Percentiles rank a stretch among this genome's conserved stretches.
These are phyloP conservation scores for Bombyx mori DNA, from an alignment of 1,140 invertebrate species.

Conservation along the genomic window DNA sequence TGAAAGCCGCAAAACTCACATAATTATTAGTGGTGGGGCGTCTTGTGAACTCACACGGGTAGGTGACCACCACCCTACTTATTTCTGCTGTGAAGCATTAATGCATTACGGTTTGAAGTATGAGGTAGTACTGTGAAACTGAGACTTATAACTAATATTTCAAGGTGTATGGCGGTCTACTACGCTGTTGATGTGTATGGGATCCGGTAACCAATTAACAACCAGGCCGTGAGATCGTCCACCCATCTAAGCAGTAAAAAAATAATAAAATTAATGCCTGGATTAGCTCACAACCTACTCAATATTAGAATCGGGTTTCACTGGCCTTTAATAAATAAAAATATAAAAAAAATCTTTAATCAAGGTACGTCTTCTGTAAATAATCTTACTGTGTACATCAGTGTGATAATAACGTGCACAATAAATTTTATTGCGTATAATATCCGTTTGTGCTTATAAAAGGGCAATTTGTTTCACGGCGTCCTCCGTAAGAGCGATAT, in stretches of 20 bases:
- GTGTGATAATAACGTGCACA: constrained; percentile 9
- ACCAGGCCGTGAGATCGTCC: too few species aligned
- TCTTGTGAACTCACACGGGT: too few species aligned
- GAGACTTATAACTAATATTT: too few species aligned
- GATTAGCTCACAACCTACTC: not conserved
- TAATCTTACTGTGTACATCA: constrained; percentile 3
- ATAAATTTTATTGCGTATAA: constrained; percentile 20
- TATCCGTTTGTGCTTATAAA: constrained; percentile 17
- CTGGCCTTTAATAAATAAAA: not conserved
- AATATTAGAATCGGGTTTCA: not conserved
- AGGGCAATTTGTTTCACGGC: constrained; percentile 13
- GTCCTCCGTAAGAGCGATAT: constrained; percentile 8
- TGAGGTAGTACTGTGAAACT: too few species aligned
- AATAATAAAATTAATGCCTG: not conserved
- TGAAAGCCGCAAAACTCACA: too few species aligned
- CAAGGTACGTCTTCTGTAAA: constrained; percentile 4
- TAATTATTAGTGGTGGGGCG: too few species aligned
- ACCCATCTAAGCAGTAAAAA: not conserved
- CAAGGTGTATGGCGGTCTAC: too few species aligned
- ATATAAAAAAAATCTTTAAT: not conserved
- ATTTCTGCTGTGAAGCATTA: too few species aligned
- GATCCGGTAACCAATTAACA: too few species aligned
- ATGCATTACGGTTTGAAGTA: too few species aligned
- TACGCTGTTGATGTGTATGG: too few species aligned
- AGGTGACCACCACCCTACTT: too few species aligned